phyloP scores from a whole-genome alignment of 2,113 vertebrate species.

The Onychostoma macrolepis region DNA sequence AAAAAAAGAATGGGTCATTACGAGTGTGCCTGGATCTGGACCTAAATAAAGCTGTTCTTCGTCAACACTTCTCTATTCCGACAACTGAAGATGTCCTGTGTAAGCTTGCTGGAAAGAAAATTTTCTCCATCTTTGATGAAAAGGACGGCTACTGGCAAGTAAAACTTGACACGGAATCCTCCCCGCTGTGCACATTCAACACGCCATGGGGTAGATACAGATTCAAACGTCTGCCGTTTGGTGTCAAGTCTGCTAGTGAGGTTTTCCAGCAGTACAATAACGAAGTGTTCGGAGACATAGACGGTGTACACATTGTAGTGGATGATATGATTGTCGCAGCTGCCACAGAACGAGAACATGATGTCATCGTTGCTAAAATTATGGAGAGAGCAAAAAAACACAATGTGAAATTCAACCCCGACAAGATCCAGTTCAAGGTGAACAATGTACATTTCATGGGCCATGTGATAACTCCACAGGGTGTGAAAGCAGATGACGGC shows the following conservation, averaged over 20 bases:
- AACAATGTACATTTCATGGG: slow-evolving; percentile 33
- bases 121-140: slow-evolving; percentile 63
- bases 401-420: slow-evolving; percentile 58
- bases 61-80: neutral
- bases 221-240: slow-evolving; percentile 61
- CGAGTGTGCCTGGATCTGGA: neutral
- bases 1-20: neutral
- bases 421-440: slow-evolving; percentile 55
- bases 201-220: slow-evolving; percentile 65
- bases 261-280: slow-evolving; percentile 54
- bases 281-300: slow-evolving; percentile 57
- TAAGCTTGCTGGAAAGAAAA: slow-evolving; percentile 58
- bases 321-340: slow-evolving; percentile 61
- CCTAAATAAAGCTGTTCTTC: neutral
- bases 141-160: slow-evolving; percentile 67
- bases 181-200: slow-evolving; percentile 65
- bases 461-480: slow-evolving; percentile 4
- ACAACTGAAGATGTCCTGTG: slow-evolving; percentile 37
- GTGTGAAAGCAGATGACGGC: neutral
- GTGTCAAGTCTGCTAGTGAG: slow-evolving; percentile 62
- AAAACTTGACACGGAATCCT: slow-evolving; percentile 67
- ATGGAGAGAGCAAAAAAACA: slow-evolving; percentile 60
- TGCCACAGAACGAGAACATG: neutral
- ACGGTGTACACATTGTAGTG: slow-evolving; percentile 37
- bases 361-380: neutral